These are phyloP conservation scores for Cactoblastis cactorum DNA, from an alignment of 2,888 invertebrate genomes.

Conservation along the genomic window DNA sequence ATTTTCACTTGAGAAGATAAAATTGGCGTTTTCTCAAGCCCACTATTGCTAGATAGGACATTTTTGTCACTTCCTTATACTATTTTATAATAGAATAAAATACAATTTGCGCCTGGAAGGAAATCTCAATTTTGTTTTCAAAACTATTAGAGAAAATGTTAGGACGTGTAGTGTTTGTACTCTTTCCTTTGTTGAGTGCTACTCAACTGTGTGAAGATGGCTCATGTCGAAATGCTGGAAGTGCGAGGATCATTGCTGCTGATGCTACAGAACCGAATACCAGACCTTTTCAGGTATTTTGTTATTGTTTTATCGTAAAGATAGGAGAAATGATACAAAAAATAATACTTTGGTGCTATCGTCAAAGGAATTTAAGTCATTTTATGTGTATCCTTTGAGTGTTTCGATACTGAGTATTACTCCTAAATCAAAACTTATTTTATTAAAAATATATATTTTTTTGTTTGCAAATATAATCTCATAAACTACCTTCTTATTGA, in stretches of 20 bases:
- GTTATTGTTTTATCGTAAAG: too few relatives aligned
- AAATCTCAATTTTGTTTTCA: background rate
- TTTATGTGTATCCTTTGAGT: too few relatives aligned
- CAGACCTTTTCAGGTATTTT: slow-evolving; percentile 70
- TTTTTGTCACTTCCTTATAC: background rate
- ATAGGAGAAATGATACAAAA: too few relatives aligned
- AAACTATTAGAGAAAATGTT: slow-evolving; percentile 37
- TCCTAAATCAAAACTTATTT: too few relatives aligned
- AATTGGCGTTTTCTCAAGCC: slow-evolving; percentile 3
- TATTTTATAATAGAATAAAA: background rate
- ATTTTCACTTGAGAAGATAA: slow-evolving; percentile 7
- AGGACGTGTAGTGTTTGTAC: slow-evolving; percentile 30
- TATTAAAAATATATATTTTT: too few relatives aligned
- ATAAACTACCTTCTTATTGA: too few relatives aligned
- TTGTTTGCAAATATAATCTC: too few relatives aligned
- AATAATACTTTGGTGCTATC: too few relatives aligned
- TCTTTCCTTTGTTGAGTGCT: slow-evolving; percentile 36
- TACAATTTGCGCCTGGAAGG: background rate
- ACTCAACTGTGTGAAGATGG: slow-evolving; percentile 37
- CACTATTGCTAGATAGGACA: background rate
- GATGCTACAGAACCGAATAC: slow-evolving; percentile 44
- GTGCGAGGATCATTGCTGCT: slow-evolving; percentile 48
- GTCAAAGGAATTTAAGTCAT: too few relatives aligned
- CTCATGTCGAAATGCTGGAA: slow-evolving; percentile 27
- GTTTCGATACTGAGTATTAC: too few relatives aligned